These are phyloP conservation scores for Exocentrus adspersus DNA, from an alignment of 2,888 invertebrate species.

Conservation along the genomic window DNA sequence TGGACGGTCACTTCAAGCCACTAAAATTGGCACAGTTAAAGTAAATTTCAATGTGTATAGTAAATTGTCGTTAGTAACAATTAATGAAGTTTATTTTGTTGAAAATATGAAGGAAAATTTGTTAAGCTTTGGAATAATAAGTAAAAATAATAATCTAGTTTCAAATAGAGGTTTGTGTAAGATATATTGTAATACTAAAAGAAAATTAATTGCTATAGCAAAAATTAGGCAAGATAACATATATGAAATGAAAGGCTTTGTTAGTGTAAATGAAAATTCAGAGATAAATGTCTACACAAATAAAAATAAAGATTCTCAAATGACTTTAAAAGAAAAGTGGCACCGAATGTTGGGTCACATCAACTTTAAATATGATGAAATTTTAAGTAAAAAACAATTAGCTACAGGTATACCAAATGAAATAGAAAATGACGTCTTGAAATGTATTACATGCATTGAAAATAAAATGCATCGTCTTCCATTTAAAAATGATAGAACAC, in stretches of 20 bases:
- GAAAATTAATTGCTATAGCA: not conserved
- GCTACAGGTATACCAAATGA: not conserved
- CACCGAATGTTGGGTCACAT: too few relatives aligned
- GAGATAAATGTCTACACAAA: too few relatives aligned
- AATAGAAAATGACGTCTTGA: not conserved
- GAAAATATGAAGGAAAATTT: constrained; percentile 19
- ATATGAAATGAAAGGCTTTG: too few relatives aligned
- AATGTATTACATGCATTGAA: not conserved
- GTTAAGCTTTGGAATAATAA: constrained; percentile 14
- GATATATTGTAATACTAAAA: not conserved
- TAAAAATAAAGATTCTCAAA: too few relatives aligned
- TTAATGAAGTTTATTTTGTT: constrained; percentile 20
- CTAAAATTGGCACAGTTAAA: constrained; percentile 17
- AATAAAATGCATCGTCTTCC: not conserved
- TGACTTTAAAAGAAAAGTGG: too few relatives aligned
- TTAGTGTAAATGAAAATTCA: too few relatives aligned
- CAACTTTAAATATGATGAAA: too few relatives aligned
- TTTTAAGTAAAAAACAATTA: too few relatives aligned
- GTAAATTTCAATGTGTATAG: constrained; percentile 9
- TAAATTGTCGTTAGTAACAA: not conserved
- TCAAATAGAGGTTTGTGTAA: not conserved
- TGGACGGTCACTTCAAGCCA: constrained; percentile 3
- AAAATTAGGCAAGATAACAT: too few relatives aligned
- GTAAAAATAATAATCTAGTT: not conserved
- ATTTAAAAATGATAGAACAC: not conserved